A percentile compares a stretch with the other conserved stretches of the same genome.
Evolutionary conservation across 2,113 vertebrate species (phyloP).

Genomic region (Tetrax tetrax): DNA sequence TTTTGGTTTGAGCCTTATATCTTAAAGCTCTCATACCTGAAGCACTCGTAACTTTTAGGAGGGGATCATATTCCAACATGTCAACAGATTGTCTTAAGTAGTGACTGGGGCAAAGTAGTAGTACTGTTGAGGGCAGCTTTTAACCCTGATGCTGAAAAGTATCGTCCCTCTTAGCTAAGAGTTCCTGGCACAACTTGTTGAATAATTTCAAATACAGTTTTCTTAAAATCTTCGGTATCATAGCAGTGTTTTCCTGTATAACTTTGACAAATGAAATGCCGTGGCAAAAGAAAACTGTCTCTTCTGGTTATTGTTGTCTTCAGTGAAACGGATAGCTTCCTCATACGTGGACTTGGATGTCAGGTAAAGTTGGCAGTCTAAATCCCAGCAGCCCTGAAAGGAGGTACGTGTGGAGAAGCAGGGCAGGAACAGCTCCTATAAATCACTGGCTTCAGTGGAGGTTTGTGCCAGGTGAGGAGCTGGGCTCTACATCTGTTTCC

Average conservation of each 20-base stretch:
- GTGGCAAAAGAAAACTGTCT: neutral
- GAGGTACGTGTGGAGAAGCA: neutral
- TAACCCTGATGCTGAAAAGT: neutral
- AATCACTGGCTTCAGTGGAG: neutral
- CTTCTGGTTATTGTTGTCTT: neutral
- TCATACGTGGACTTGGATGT: accelerated
- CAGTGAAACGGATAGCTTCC: neutral
- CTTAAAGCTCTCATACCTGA: neutral
- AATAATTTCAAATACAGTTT: neutral
- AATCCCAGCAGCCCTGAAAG: neutral
- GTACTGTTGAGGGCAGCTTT: neutral
- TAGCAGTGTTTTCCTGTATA: neutral
- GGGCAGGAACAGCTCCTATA: neutral
- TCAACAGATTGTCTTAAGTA: neutral
- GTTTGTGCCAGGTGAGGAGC: neutral
- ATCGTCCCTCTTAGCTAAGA: neutral
- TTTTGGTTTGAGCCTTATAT: neutral
- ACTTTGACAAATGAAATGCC: neutral
- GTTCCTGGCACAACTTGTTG: neutral
- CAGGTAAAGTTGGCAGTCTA: accelerated
- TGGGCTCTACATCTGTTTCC: neutral
- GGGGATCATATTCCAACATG: neutral
- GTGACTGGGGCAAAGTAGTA: neutral
- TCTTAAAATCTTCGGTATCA: neutral
- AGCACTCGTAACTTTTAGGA: neutral